Conservation (phyloP, 2,888 invertebrate species). For the Macaria liturata region DNA sequence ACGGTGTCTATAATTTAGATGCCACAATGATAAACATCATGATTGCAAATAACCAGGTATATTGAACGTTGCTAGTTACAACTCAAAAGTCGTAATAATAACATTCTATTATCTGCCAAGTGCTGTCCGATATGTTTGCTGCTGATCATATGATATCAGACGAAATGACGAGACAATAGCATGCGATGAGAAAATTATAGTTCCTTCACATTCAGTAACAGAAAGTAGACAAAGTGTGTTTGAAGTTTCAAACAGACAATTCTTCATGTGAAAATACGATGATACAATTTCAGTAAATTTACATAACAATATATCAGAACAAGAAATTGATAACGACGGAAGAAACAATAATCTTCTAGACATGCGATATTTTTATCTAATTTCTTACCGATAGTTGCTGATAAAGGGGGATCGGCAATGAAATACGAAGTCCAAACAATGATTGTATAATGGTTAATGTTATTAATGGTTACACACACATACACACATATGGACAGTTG, state of each 20-base stretch:
- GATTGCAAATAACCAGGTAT: constrained; percentile 45
- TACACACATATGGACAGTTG: constrained; percentile 15
- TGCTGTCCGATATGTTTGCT: constrained; percentile 25
- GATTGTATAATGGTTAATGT: constrained; percentile 24
- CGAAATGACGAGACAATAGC: constrained; percentile 30
- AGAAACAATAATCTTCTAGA: constrained; percentile 39
- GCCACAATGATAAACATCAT: constrained; percentile 60
- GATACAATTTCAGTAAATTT: constrained; percentile 22
- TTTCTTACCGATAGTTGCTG: not conserved
- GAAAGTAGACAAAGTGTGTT: too few relatives aligned
- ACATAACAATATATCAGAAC: constrained; percentile 31
- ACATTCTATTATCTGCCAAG: constrained; percentile 27
- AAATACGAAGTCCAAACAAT: constrained; percentile 22
- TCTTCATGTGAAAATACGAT: not conserved
- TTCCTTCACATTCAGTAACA: constrained; percentile 6
- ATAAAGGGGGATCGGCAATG: constrained; percentile 19
- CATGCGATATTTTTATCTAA: constrained; percentile 9
- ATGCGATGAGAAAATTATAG: constrained; percentile 24
- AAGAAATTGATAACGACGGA: constrained; percentile 38
- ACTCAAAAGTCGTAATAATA: constrained; percentile 27
- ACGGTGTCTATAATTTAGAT: constrained; percentile 50
- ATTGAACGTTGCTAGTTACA: constrained; percentile 39
- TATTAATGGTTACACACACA: constrained; percentile 20
- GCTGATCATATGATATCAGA: constrained; percentile 26
- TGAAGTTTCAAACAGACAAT: too few relatives aligned